A percentile compares a stretch with the other conserved stretches of the same genome.
Conservation (phyloP, 2,888 invertebrate genomes). For the Scaptomyza reducta region DNA sequence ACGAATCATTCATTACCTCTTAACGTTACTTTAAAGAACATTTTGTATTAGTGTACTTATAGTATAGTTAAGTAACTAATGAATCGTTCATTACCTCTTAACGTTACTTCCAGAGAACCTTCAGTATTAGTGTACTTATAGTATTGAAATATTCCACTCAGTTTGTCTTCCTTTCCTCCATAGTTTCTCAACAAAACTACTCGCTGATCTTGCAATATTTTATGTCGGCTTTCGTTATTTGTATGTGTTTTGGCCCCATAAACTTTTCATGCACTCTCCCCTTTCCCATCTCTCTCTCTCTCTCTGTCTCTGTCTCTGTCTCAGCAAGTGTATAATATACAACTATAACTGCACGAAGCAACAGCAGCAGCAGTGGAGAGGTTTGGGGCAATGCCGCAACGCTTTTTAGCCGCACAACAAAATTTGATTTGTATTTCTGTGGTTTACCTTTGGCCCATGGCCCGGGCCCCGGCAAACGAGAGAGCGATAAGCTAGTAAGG, state of each 20-base stretch:
- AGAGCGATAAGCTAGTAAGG: conserved; percentile 13
- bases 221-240: conserved; percentile 1
- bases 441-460: conserved; percentile 78
- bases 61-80: too few relatives aligned
- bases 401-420: conserved; percentile 81
- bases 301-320: background rate
- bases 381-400: conserved; percentile 53
- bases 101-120: too few relatives aligned
- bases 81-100: too few relatives aligned
- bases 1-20: too few relatives aligned
- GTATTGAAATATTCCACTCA: too few relatives aligned
- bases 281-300: background rate
- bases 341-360: conserved; percentile 5
- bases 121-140: too few relatives aligned
- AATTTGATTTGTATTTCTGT: conserved; percentile 83
- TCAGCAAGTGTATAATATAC: conserved; percentile 3
- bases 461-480: conserved; percentile 50
- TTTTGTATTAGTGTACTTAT: too few relatives aligned
- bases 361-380: background rate
- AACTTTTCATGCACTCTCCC: background rate
- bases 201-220: conserved; percentile 4
- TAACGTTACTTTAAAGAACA: too few relatives aligned
- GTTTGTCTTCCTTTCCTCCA: background rate
- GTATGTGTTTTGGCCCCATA: conserved; percentile 3
- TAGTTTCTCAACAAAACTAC: background rate